Conservation (phyloP, 2,888 invertebrate species). For the Atrina japonica region DNA sequence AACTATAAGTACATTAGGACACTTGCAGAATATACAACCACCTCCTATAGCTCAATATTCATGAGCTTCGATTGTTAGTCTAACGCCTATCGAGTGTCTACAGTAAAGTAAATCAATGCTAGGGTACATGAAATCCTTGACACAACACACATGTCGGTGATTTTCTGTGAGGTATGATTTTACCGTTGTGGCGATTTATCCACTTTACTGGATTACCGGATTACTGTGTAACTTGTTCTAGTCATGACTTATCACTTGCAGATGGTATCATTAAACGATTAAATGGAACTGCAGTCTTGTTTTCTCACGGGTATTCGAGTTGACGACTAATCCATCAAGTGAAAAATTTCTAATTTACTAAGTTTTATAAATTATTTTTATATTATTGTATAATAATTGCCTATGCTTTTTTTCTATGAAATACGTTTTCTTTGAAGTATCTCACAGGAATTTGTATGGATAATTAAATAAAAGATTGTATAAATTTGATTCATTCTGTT, state of each 20-base stretch:
- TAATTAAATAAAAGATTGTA: no score
- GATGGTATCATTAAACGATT: background rate
- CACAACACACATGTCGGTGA: no score
- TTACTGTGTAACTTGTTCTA: slow-evolving; percentile 6
- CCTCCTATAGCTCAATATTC: slow-evolving; percentile 74
- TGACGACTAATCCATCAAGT: background rate
- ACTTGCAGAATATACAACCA: slow-evolving; percentile 71
- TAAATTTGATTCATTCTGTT: no score
- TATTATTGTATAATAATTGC: no score
- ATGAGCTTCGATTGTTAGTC: slow-evolving; percentile 41
- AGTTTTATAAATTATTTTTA: no score
- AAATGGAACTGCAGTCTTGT: background rate
- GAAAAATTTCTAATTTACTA: no score
- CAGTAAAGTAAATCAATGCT: no score
- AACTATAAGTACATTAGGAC: slow-evolving; percentile 79
- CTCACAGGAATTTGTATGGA: no score
- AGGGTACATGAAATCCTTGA: no score
- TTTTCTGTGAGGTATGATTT: slow-evolving; percentile 12
- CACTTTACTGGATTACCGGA: slow-evolving; percentile 19
- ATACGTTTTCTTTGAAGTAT: no score
- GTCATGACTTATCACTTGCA: slow-evolving; percentile 29
- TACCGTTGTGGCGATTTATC: slow-evolving; percentile 8
- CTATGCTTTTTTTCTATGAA: no score
- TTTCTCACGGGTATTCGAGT: slow-evolving; percentile 24
- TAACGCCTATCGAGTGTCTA: no score